These are phyloP conservation scores for Clarias pachynema DNA, from an alignment of 2,797 vertebrate genomes.

Conservation along the genomic window DNA sequence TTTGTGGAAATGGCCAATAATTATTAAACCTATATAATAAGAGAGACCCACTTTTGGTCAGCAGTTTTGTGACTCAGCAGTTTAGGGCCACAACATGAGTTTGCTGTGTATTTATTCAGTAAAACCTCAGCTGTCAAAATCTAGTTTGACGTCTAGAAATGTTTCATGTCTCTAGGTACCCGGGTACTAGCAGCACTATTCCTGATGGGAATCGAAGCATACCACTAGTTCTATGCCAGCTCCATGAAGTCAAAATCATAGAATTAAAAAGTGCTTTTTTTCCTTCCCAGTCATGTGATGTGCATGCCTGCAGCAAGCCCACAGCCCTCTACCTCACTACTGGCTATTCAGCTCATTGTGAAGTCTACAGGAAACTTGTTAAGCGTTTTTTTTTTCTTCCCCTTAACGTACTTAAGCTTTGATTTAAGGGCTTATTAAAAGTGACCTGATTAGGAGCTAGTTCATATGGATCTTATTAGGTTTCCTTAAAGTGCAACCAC, in stretches of 20 bases:
- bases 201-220: neutral
- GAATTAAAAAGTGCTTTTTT: neutral
- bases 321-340: neutral
- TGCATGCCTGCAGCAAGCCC: neutral
- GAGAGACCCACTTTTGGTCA: neutral
- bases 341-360: neutral
- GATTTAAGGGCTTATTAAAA: conserved; percentile 24
- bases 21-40: neutral
- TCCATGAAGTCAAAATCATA: neutral
- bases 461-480: conserved; percentile 13
- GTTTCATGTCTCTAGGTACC: neutral
- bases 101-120: neutral
- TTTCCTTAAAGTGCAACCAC: neutral
- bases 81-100: neutral
- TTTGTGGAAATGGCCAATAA: neutral
- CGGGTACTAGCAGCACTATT: neutral
- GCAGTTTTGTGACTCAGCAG: neutral
- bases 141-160: no score
- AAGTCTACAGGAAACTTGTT: neutral
- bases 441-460: conserved; percentile 5
- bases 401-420: neutral
- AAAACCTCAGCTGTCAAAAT: neutral
- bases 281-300: neutral
- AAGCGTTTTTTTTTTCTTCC: no score
- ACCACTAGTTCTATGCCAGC: neutral